Evolutionary conservation across 2,888 invertebrate species (phyloP), one percentile per base, ranked within the genome.

Genomic region (Aphodius granarius): DNA sequence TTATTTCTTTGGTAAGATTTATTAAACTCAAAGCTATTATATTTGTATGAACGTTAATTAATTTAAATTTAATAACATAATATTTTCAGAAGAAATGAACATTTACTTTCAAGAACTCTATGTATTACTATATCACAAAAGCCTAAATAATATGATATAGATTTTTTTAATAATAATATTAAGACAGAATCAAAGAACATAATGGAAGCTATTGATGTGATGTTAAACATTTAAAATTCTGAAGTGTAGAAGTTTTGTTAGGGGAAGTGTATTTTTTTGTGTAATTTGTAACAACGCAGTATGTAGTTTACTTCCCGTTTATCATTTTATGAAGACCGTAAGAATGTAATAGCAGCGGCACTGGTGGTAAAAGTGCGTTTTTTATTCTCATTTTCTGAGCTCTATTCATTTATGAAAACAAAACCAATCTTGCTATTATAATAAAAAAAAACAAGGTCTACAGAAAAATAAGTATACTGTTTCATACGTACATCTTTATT

Each of bases 281-380:
- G n/a, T 22, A 9, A 16, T 71, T 16, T 19, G 13, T 17, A 43
- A n/a, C 17, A 72, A 23, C n/a, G n/a, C n/a, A n/a, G n/a, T n/a
- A 43, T 43, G 43, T 16, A 5, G n/a, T 6, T 23, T 20, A 19
- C 19, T 72, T 72, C 43, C 43, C 43, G 76, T 76, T 76, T 76
- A 76, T 73, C 76, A 76, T 73, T 73, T 76, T 70, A 66, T 66
- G 20, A 63, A 73, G 21, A 43, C 2, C 66, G 9, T 43, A 43
- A 13, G 13, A n/a, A n/a, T n/a, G n/a, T n/a, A 9, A 43, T 3
- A 6, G 13, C 4, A 43, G 43, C 43, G 13, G 43, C 43, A 43
- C 43, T 43, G 43, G 43, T 9, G 43, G 43, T 43, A 43, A 43
- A 43, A 43, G 43, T 43, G 43, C 43, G 6, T 43, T 43, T 43